Conservation (phyloP, 2,888 invertebrate genomes). For the Aproaerema taeniolella region DNA sequence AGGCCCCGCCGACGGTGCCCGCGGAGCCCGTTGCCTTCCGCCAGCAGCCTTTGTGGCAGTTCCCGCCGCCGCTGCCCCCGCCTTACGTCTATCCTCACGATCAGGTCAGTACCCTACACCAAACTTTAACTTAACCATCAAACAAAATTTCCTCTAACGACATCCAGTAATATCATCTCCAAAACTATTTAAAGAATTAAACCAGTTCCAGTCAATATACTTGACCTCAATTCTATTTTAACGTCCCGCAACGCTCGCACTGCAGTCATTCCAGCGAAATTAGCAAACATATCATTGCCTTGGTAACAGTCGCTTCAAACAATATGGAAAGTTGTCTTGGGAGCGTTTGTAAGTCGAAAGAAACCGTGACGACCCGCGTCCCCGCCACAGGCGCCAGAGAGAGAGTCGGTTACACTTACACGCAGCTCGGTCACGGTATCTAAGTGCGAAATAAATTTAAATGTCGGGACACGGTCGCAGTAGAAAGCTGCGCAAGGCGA, state of each 20-base stretch:
- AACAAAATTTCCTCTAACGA: background rate
- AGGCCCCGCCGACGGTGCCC: slow-evolving; percentile 68
- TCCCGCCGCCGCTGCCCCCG: slow-evolving; percentile 87
- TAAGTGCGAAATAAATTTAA: slow-evolving; percentile 72
- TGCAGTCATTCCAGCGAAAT: slow-evolving; percentile 38
- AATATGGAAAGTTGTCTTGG: slow-evolving; percentile 52
- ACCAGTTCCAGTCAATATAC: slow-evolving; percentile 55
- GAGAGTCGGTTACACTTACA: slow-evolving; percentile 51
- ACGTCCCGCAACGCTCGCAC: slow-evolving; percentile 34
- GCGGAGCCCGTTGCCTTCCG: slow-evolving; percentile 79
- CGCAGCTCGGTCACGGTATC: slow-evolving; percentile 51
- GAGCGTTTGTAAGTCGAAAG: slow-evolving; percentile 49
- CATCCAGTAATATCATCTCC: slow-evolving; percentile 10
- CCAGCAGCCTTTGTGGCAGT: slow-evolving; percentile 88
- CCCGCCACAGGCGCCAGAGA: slow-evolving; percentile 45
- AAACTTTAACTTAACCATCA: background rate
- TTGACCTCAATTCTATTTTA: slow-evolving; percentile 60
- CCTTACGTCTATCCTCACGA: slow-evolving; percentile 87
- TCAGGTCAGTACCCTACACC: slow-evolving; percentile 80
- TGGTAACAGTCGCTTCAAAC: slow-evolving; percentile 27
- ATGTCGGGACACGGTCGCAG: slow-evolving; percentile 70
- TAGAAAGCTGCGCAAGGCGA: slow-evolving; percentile 75
- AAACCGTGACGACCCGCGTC: slow-evolving; percentile 66
- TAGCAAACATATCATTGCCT: slow-evolving; percentile 27
- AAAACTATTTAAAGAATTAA: slow-evolving; percentile 40